Evolutionary conservation across 2,797 vertebrate genomes (phyloP).

Genomic region (Potorous gilbertii): DNA sequence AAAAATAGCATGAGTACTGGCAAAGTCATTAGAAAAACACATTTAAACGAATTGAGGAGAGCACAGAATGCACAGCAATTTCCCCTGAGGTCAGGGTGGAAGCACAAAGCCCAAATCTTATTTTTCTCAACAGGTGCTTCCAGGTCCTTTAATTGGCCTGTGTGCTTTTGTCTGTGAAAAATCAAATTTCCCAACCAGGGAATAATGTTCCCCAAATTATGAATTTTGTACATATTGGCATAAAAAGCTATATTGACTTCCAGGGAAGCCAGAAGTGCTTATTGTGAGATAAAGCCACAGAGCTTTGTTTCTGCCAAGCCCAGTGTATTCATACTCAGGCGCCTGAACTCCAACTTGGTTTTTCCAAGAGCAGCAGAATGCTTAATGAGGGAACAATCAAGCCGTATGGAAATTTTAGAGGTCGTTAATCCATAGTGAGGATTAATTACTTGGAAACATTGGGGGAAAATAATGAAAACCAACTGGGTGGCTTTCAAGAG

Average conservation of each 20-base stretch:
- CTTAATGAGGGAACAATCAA: slow-evolving; percentile 41
- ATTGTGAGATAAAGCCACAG: slow-evolving; percentile 28
- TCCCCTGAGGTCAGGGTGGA: not conserved
- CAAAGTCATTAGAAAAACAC: not conserved
- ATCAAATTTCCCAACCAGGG: not conserved
- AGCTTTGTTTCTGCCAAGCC: slow-evolving; percentile 54
- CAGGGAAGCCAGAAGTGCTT: slow-evolving; percentile 45
- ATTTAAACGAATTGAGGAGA: not conserved
- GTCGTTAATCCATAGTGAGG: not conserved
- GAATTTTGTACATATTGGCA: slow-evolving; percentile 1
- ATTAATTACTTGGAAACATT: slow-evolving; percentile 32
- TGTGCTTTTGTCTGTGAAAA: not conserved
- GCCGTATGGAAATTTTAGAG: slow-evolving; percentile 23
- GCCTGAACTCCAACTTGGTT: slow-evolving; percentile 41
- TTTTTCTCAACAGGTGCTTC: slow-evolving; percentile 2
- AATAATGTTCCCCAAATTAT: slow-evolving; percentile 19
- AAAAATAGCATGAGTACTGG: not conserved
- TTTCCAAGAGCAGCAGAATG: slow-evolving; percentile 28
- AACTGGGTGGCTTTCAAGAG: not conserved
- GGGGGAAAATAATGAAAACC: slow-evolving; percentile 38
- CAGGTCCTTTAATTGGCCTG: slow-evolving; percentile 9
- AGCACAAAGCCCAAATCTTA: not conserved
- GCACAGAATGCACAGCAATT: not conserved
- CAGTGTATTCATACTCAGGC: slow-evolving; percentile 66
- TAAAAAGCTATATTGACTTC: slow-evolving; percentile 30